Conservation (phyloP, 2,888 invertebrate genomes). For the Xylophagus ater region DNA sequence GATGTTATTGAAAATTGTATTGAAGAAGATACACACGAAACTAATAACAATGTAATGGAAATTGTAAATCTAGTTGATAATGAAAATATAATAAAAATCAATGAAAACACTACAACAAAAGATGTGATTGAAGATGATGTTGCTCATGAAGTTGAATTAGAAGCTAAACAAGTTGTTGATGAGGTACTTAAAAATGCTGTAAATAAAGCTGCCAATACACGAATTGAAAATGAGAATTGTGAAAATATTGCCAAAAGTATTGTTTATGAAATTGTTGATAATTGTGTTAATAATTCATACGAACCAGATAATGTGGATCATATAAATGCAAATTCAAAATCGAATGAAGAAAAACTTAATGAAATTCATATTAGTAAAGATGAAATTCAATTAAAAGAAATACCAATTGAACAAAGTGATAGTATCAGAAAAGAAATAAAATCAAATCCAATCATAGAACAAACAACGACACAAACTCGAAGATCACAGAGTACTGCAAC, state of each 20-base stretch:
- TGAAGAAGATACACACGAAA: conserved; percentile 21
- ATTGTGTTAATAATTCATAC: conserved; percentile 13
- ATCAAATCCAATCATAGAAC: neutral
- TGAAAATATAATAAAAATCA: conserved; percentile 8
- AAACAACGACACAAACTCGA: conserved; percentile 43
- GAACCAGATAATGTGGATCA: no score
- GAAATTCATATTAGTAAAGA: no score
- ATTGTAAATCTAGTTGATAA: neutral
- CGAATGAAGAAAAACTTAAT: no score
- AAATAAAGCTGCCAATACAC: conserved; percentile 34
- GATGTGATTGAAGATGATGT: conserved; percentile 18
- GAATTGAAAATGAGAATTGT: conserved; percentile 11
- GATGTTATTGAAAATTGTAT: conserved; percentile 31
- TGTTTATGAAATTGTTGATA: conserved; percentile 20
- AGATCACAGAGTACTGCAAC: conserved; percentile 69
- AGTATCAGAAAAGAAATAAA: conserved; percentile 7
- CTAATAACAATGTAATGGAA: conserved; percentile 15
- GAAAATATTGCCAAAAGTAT: conserved; percentile 19
- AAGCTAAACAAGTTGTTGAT: conserved; percentile 42
- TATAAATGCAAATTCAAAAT: no score
- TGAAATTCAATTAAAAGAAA: no score
- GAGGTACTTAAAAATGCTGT: conserved; percentile 42
- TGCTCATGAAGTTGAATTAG: conserved; percentile 20
- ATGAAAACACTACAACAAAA: conserved; percentile 10
- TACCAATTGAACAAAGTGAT: neutral